Conservation (phyloP, 2,113 vertebrate species). For the Ciconia maguari region DNA sequence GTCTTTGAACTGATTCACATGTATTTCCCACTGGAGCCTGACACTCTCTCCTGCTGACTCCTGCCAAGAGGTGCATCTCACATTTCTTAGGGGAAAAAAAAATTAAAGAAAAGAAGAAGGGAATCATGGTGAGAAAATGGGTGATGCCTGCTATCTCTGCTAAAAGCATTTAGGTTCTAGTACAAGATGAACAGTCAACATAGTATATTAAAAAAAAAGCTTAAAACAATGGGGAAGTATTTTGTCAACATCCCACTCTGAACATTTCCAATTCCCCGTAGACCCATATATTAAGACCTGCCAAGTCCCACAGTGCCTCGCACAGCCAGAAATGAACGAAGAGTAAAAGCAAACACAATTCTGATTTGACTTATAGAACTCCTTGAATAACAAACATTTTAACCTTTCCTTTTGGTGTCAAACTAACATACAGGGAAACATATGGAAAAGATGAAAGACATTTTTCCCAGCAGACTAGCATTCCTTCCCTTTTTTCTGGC, state of each 20-base stretch:
- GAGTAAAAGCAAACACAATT: neutral
- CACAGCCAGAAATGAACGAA: neutral
- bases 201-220: neutral
- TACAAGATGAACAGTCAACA: slow-evolving; percentile 12
- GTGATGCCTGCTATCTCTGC: neutral
- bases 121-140: neutral
- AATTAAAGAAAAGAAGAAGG: neutral
- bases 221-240: slow-evolving; percentile 40
- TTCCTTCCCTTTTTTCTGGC: neutral
- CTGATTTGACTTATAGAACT: neutral
- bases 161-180: neutral
- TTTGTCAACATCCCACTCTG: slow-evolving; percentile 26
- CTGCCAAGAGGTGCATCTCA: neutral
- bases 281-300: neutral
- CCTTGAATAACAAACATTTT: neutral
- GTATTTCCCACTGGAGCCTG: neutral
- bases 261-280: slow-evolving; percentile 29
- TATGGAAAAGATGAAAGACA: neutral
- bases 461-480: neutral
- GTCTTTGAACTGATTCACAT: neutral
- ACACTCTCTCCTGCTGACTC: neutral
- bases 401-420: slow-evolving; percentile 39
- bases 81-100: neutral
- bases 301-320: neutral
- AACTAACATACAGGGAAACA: neutral